Evolutionary conservation across 2,113 vertebrate genomes (phyloP).

Genomic region (Oreochromis aureus): DNA sequence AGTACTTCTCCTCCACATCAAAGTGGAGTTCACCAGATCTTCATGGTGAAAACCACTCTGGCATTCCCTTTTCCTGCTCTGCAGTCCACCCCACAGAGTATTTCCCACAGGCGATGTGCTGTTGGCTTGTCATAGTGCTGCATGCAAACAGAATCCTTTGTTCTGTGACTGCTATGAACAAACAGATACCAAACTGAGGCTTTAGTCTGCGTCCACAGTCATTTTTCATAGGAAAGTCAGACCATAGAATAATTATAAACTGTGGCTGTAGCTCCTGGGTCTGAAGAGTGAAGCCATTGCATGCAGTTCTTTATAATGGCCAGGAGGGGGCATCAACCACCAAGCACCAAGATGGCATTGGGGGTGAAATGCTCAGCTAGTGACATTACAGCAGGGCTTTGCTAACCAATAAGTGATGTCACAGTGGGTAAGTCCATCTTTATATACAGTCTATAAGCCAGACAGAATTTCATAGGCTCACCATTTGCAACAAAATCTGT

Average conservation of each 20-base stretch:
- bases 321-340: neutral
- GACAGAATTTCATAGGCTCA: neutral
- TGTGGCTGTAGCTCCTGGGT: neutral
- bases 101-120: neutral
- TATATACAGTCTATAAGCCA: neutral
- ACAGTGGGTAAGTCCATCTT: neutral
- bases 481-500: neutral
- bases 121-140: neutral
- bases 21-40: neutral
- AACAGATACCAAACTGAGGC: neutral
- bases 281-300: neutral
- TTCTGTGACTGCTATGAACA: neutral
- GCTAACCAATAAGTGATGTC: neutral
- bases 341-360: neutral
- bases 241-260: neutral
- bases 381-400: neutral
- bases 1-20: neutral
- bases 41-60: neutral
- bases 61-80: neutral
- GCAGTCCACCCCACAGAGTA: neutral
- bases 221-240: neutral
- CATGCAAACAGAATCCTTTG: neutral
- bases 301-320: neutral
- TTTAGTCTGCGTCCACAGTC: neutral
- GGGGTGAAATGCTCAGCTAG: neutral